phyloP scores from a whole-genome alignment of 2,797 vertebrate species.

The Halcyon leucocephala region DNA sequence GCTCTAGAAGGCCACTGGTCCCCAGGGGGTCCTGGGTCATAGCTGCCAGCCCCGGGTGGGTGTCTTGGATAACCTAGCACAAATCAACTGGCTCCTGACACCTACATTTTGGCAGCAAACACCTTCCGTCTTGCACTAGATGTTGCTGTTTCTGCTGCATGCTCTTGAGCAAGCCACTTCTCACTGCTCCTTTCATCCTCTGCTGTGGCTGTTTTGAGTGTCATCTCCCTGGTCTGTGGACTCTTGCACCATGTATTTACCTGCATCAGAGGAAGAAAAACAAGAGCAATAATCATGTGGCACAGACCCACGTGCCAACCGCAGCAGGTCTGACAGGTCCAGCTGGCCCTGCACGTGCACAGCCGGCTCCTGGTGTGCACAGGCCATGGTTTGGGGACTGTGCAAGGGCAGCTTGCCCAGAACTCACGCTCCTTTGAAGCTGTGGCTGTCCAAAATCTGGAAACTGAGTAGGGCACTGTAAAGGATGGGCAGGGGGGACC shows the following conservation, averaged over 20 bases:
- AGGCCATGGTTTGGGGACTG: neutral
- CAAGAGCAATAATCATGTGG: neutral
- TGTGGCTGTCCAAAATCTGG: neutral
- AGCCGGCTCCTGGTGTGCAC: neutral
- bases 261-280: neutral
- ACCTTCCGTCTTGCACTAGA: neutral
- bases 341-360: neutral
- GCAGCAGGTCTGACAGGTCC: conserved; percentile 56
- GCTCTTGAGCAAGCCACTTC: neutral
- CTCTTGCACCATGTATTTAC: conserved; percentile 1
- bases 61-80: neutral
- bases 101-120: neutral
- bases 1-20: neutral
- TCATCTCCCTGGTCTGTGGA: neutral
- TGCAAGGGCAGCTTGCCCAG: neutral
- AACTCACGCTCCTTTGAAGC: fast-evolving
- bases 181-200: conserved; percentile 6
- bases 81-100: neutral
- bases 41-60: neutral
- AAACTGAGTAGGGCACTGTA: neutral
- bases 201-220: neutral
- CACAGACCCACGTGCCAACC: neutral
- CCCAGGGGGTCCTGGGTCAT: neutral
- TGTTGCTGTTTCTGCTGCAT: neutral
- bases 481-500: neutral